Percentiles rank a stretch among this genome's conserved stretches.
These are phyloP conservation scores for Nebria salina DNA, from an alignment of 2,888 invertebrate species.

Conservation along the genomic window DNA sequence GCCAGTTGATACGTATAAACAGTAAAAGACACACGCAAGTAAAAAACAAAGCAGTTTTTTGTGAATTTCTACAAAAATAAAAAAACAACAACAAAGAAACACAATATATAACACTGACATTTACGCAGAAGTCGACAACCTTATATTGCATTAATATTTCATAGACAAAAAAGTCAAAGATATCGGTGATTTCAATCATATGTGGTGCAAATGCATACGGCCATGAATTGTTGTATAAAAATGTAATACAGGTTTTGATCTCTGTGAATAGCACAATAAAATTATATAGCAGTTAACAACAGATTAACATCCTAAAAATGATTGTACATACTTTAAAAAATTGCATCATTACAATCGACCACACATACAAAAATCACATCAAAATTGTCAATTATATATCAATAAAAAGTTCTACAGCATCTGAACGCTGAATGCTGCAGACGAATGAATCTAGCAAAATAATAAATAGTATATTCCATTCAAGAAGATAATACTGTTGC, in stretches of 20 bases:
- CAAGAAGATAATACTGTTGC: too few species aligned
- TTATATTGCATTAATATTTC: neutral
- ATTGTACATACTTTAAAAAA: too few species aligned
- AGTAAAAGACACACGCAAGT: constrained; percentile 24
- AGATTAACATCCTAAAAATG: neutral
- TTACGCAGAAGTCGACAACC: neutral
- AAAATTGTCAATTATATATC: neutral
- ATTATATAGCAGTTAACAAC: neutral
- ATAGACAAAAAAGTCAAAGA: neutral
- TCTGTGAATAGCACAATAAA: neutral
- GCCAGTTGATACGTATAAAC: constrained; percentile 54
- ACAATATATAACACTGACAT: constrained; percentile 3
- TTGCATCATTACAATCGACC: neutral
- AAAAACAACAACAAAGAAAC: constrained; percentile 2
- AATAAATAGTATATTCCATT: neutral
- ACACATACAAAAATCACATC: neutral
- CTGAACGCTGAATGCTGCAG: neutral
- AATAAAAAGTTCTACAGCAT: neutral
- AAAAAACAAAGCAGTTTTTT: constrained; percentile 25
- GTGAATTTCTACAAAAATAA: neutral
- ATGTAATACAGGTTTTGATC: neutral
- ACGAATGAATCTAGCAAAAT: neutral
- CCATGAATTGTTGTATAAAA: neutral
- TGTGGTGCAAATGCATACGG: neutral
- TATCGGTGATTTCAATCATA: neutral